Base-by-base conservation (phyloP, 1,140 invertebrate species). In the Brachionus plicatilis region DNA sequence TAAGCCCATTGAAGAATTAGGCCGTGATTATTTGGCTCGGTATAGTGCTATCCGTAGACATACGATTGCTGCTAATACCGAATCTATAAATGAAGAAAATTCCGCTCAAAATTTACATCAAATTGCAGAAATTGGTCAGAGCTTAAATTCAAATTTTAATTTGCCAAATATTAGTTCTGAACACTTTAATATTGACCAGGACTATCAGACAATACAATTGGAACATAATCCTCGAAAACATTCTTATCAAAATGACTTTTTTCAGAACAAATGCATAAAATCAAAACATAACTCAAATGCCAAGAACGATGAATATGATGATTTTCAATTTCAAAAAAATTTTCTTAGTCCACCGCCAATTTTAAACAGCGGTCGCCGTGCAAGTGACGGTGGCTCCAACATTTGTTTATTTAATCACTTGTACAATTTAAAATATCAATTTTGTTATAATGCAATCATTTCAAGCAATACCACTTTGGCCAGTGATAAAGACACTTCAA, bases 221-320 rank as follows among this genome's bases (percentile, higher is more conserved):
- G 20, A 47, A 3, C 72, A 76, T 29, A 47, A 76, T 27, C 41
- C 41, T 47, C 43, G 45, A 24, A 47, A 76, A 8, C 45, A 76
- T 33, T 50, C 41, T 12, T 76, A 50, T 29, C 20, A 50, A 5
- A 50, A 76, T 50, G 24, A 76, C 12, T 76, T 50, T 37, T 24
- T 27, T 50, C 68, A 72, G n/a, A 76, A 76, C n/a, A 76, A 76
- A 76, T 76, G 43, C 17, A 76, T 76, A 14, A 76, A 50, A 27
- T 76, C 72, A 76, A 76, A 29, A 29, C 43, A 76, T 27, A 20
- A 50, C 20, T 50, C 41, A 12, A 76, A 76, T 9, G 45, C 41
- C 1, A 76, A 76, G 12, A 76, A 76, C 20, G 45, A 76, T 27
- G 5, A 53, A 53, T 27, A 29, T 76, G 41, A 76, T 29, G 47